Conservation (phyloP, 2,113 vertebrate species). For the Sebastes fasciatus region DNA sequence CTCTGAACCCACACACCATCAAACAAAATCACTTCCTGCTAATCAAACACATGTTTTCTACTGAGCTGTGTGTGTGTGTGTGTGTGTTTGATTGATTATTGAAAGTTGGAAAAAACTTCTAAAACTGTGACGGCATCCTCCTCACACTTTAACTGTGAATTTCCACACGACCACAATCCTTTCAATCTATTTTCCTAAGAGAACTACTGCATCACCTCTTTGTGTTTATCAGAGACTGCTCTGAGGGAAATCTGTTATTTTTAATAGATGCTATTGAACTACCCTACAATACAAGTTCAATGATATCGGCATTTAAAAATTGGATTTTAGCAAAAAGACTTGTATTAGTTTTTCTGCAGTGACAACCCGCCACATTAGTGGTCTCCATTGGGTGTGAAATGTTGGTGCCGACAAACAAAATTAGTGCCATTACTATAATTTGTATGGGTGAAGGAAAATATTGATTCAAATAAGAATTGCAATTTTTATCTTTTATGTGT, state of each 20-base stretch:
- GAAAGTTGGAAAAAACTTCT: background rate
- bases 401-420: too few species aligned
- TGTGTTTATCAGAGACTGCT: background rate
- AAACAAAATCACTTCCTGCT: background rate
- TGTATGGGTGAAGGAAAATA: background rate
- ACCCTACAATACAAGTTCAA: background rate
- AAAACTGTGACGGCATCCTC: background rate
- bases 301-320: background rate
- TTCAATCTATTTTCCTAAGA: background rate
- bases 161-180: background rate
- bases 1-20: background rate
- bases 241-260: background rate
- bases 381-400: too few species aligned
- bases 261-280: background rate
- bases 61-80: background rate
- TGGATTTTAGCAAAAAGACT: background rate
- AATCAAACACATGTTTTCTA: constrained; percentile 5
- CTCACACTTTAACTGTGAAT: constrained; percentile 28
- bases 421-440: too few species aligned
- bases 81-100: background rate
- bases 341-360: background rate
- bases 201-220: background rate
- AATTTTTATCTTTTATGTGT: background rate
- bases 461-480: background rate
- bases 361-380: background rate